phyloP scores from a whole-genome alignment of 1,140 invertebrate genomes.

The Meloidogyne floridensis region DNA sequence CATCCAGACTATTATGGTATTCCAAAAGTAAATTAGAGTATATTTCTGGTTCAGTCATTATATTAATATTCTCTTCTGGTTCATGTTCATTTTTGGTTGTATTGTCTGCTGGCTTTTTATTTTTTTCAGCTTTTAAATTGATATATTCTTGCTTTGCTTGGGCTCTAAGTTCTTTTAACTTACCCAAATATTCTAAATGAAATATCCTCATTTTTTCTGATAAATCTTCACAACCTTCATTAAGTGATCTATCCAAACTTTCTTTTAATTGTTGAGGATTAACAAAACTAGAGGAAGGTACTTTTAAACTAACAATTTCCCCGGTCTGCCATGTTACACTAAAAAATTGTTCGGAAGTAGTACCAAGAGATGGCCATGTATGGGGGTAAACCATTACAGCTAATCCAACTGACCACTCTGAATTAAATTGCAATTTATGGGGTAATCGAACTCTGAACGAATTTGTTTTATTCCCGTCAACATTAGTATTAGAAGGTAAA shows the following conservation, averaged over 20 bases:
- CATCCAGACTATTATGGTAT: too few species aligned
- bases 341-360: neutral
- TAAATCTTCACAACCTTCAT: neutral
- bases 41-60: too few species aligned
- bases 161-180: too few species aligned
- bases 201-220: neutral
- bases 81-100: too few species aligned
- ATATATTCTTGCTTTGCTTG: too few species aligned
- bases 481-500: conserved; percentile 26
- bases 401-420: conserved; percentile 21
- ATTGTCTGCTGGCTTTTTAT: too few species aligned
- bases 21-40: too few species aligned
- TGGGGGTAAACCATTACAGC: conserved; percentile 21
- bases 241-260: neutral
- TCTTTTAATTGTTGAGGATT: neutral
- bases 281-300: neutral
- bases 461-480: conserved; percentile 22
- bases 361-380: conserved; percentile 19
- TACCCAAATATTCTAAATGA: too few species aligned
- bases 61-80: too few species aligned
- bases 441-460: conserved; percentile 17
- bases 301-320: neutral
- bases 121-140: too few species aligned
- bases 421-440: conserved; percentile 11
- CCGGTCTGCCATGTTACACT: conserved; percentile 14